Evolutionary conservation across 2,797 vertebrate genomes (phyloP).

Genomic region (Chromis chromis): DNA sequence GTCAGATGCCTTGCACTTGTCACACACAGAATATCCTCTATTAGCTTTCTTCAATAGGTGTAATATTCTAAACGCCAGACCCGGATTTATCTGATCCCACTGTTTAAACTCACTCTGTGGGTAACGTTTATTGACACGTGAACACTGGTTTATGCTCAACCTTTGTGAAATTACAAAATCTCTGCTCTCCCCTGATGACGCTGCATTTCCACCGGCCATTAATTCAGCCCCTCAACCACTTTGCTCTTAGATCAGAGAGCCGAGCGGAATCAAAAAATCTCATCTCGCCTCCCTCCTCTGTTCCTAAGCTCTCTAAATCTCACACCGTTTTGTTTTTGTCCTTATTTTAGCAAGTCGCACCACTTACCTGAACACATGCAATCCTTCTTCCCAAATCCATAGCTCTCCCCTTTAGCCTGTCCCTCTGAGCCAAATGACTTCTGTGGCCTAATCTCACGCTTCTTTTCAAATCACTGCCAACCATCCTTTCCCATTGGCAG

Average conservation of each 20-base stretch:
- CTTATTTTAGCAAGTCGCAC: conserved; percentile 47
- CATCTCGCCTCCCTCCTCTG: conserved; percentile 34
- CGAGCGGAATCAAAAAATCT: conserved; percentile 52
- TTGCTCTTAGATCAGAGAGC: conserved; percentile 51
- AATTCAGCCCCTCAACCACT: conserved; percentile 45
- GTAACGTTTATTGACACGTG: conserved; percentile 15
- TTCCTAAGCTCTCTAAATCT: conserved; percentile 62
- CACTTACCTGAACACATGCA: conserved; percentile 61
- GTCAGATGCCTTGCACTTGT: conserved; percentile 30
- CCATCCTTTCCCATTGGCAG: conserved; percentile 62
- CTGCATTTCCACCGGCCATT: conserved; percentile 44
- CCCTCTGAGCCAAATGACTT: conserved; percentile 67
- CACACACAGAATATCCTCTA: conserved; percentile 6
- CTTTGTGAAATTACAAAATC: conserved; percentile 34
- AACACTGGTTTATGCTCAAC: conserved; percentile 26
- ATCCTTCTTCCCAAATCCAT: conserved; percentile 51
- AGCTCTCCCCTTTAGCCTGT: conserved; percentile 42
- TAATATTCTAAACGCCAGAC: conserved; percentile 25
- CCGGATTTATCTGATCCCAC: conserved; percentile 18
- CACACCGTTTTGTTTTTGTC: conserved; percentile 56
- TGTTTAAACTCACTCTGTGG: conserved; percentile 13
- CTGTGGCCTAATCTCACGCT: conserved; percentile 57
- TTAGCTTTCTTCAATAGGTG: conserved; percentile 16
- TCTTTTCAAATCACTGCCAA: conserved; percentile 62
- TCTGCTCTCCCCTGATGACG: conserved; percentile 27